Evolutionary conservation across 2,797 vertebrate species (phyloP), one percentile per base, ranked within the genome.

Genomic region (Poliocrania exsul): DNA sequence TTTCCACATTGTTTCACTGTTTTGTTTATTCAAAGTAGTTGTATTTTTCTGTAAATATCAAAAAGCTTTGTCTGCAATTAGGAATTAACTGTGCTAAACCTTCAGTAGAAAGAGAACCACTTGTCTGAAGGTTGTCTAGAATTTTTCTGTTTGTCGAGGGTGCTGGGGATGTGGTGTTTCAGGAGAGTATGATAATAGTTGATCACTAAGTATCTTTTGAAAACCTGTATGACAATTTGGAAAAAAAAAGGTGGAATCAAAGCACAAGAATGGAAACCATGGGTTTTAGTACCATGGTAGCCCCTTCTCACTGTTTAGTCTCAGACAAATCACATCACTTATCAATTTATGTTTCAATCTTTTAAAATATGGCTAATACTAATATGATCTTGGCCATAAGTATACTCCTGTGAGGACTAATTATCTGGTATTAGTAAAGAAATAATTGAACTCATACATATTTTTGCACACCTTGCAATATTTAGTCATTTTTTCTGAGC

Each of bases 41-140:
- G 23, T 81, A 72, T 91, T 91, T 96, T 97, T 94, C 65, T 97
- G 78, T 97, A 97, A 96, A 94, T 97, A 95, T 81, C 33, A 69
- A 88, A 94, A 89, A 70, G 18, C 24, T 95, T 85, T 93, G 70
- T 85, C 71, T 49, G 11, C 29, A 10, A 71, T 86, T 91, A 61
- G 42, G 65, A 90, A 93, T 38, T 90, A 81, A 66, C 33, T 37
- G n/a, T 96, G 82, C 31, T 93, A 23, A 72, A 88, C 47, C 50
- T 90, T n/a, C 56, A 70, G 62, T 86, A 51, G 56, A 73, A 90
- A 62, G 42, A 56, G 31, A 69, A 44, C 20, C 66, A 37, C 56
- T 64, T 90, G 17, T 77, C 46, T 81, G 56, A 62, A 86, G 37
- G 56, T 53, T 74, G 20, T 64, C 81, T 86, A 53, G 33, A 24